Evolutionary conservation across 2,888 invertebrate genomes (phyloP), one percentile per base, ranked within the genome.

Genomic region (Caenorhabditis imperialis): DNA sequence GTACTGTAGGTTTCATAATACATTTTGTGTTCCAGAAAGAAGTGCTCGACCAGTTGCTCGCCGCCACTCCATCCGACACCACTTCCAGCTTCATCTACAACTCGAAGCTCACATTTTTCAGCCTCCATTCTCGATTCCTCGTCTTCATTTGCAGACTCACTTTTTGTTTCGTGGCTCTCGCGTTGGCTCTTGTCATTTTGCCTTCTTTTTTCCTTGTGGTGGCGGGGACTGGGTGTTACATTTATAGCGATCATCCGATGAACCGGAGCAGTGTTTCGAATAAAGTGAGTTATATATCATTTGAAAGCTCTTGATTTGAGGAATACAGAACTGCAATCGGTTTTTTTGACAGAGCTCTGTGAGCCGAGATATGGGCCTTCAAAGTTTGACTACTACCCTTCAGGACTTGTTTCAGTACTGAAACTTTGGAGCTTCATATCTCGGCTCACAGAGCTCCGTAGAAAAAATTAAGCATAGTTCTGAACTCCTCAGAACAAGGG

Each of bases 191-290:
- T n/a, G 60, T 75, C 30, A 30, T 75, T 33, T 35, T 75, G 3
- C 75, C 75, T 3, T 38, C 70, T 8, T 70, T 75, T 27, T 70
- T 70, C 30, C 50, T 75, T 18, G 45, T 70, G 0, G 57, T 75
- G 1, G 61, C 69, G 4, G 75, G 81, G 18, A 71, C 78, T 20
- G 65, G 75, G 22, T 75, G 73, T 47, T 81, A 81, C 47, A 72
- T 74, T 37, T 63, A 72, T 18, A 77, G 65, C 42, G 75, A 78
- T 47, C 81, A 81, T 60, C 81, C 81, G 12, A 81, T 81, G 67
- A 78, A 81, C 48, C 37, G 81, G 25, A 69, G 62, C 16, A 65
- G 45, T 44, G 48, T 72, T 27, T 81, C 81, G 2, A 77, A 81
- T 44, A 65, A 73, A 55, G 79, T 77, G n/a, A n/a, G n/a, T n/a